phyloP scores from a whole-genome alignment of 1,140 invertebrate species.

The Pentalonia nigronervosa region DNA sequence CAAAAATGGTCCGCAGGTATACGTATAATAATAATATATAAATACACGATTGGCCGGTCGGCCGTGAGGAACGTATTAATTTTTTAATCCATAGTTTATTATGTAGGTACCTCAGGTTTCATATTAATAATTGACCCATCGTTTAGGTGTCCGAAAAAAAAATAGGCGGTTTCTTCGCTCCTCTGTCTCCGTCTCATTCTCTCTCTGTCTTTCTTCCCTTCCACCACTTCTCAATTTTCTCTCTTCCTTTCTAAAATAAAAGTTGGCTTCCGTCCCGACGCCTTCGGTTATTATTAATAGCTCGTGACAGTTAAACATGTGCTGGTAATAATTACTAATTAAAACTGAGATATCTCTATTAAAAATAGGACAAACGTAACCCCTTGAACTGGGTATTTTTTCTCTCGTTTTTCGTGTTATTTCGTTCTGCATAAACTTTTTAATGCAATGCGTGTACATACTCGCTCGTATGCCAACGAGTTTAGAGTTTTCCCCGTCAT shows the following conservation, averaged over 20 bases:
- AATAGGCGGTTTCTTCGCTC: slow-evolving; percentile 17
- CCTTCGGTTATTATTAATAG: slow-evolving; percentile 57
- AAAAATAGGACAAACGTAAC: slow-evolving; percentile 56
- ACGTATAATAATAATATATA: slow-evolving; percentile 31
- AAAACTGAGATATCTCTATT: slow-evolving; percentile 58
- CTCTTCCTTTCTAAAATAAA: slow-evolving; percentile 40
- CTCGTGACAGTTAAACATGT: slow-evolving; percentile 56
- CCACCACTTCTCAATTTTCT: not conserved
- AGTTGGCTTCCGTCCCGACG: slow-evolving; percentile 57
- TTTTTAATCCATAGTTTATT: slow-evolving; percentile 45
- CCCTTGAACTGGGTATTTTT: slow-evolving; percentile 48
- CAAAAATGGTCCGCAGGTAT: slow-evolving; percentile 22
- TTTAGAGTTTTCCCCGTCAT: slow-evolving; percentile 19
- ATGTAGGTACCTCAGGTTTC: slow-evolving; percentile 37
- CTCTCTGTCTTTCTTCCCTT: not conserved
- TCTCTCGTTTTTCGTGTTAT: not conserved
- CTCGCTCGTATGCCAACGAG: not conserved
- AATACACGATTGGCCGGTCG: slow-evolving; percentile 26
- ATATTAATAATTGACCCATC: slow-evolving; percentile 44
- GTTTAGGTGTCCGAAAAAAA: slow-evolving; percentile 26
- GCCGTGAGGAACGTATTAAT: slow-evolving; percentile 17
- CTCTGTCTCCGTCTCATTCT: not conserved
- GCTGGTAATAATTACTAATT: slow-evolving; percentile 58
- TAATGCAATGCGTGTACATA: not conserved
- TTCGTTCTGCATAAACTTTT: slow-evolving; percentile 46